phyloP scores from a whole-genome alignment of 2,113 vertebrate genomes.

The Dermatemys mawii region DNA sequence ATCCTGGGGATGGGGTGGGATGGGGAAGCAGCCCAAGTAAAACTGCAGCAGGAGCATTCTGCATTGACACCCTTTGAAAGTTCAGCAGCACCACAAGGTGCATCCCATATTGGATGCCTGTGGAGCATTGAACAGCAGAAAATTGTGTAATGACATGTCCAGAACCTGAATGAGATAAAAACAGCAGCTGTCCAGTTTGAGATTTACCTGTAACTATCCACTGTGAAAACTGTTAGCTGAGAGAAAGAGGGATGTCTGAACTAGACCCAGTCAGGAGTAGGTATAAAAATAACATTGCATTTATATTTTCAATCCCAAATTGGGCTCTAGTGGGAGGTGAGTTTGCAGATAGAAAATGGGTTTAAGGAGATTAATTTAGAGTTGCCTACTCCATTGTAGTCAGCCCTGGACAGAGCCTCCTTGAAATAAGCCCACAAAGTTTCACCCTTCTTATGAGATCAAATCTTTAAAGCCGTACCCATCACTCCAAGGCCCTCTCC shows the following conservation, averaged over 20 bases:
- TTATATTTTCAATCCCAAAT: not conserved
- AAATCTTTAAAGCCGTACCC: conserved; percentile 59
- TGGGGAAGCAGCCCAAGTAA: not conserved
- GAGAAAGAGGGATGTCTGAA: conserved; percentile 1
- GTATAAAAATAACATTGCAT: not conserved
- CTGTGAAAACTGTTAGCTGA: not conserved
- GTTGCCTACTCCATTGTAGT: not conserved
- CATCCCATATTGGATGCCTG: not conserved
- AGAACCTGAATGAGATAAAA: not conserved
- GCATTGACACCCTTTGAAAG: not conserved
- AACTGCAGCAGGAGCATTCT: not conserved
- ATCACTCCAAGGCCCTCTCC: conserved; percentile 80
- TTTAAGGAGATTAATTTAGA: not conserved
- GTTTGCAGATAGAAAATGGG: not conserved
- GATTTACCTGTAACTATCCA: not conserved
- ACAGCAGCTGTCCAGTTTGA: not conserved
- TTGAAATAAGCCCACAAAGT: not conserved
- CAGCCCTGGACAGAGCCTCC: not conserved
- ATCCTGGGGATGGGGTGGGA: too few species aligned
- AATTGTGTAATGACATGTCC: not conserved
- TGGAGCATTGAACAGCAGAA: not conserved
- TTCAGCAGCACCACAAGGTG: not conserved
- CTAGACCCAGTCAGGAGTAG: not conserved
- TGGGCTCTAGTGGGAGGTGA: not conserved
- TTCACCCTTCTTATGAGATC: not conserved